These are phyloP conservation scores for Trissolcus japonicus DNA, from an alignment of 2,888 invertebrate species.

Conservation along the genomic window DNA sequence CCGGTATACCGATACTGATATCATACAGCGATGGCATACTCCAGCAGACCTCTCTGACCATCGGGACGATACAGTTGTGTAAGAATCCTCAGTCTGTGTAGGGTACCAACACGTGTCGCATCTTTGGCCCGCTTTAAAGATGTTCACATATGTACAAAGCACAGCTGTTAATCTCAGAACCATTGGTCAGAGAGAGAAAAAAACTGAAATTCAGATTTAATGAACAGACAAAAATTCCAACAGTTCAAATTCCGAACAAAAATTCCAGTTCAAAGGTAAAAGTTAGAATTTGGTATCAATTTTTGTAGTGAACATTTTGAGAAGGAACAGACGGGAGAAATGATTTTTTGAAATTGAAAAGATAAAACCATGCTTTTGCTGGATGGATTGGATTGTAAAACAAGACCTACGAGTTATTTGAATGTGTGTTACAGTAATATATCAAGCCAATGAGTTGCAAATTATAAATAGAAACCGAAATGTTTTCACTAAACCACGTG, in stretches of 20 bases:
- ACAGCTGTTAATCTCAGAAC: slow-evolving; percentile 30
- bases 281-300: no score
- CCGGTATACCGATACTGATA: slow-evolving; percentile 56
- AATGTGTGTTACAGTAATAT: slow-evolving; percentile 26
- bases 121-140: slow-evolving; percentile 56
- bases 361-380: no score
- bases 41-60: background rate
- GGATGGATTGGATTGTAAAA: background rate
- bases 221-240: background rate
- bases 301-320: no score
- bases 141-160: slow-evolving; percentile 60
- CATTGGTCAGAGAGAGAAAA: background rate
- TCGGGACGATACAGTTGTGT: slow-evolving; percentile 13
- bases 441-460: slow-evolving; percentile 11
- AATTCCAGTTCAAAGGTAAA: no score
- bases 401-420: slow-evolving; percentile 1
- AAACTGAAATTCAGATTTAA: background rate
- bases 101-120: slow-evolving; percentile 10
- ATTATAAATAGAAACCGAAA: slow-evolving; percentile 31
- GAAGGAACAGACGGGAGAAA: no score
- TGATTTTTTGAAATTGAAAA: no score
- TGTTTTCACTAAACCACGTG: slow-evolving; percentile 35
- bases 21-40: slow-evolving; percentile 47
- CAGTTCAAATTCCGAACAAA: no score
- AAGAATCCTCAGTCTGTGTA: background rate